Evolutionary conservation across 2,888 invertebrate genomes (phyloP).

Genomic region (Eremobia ochroleuca): DNA sequence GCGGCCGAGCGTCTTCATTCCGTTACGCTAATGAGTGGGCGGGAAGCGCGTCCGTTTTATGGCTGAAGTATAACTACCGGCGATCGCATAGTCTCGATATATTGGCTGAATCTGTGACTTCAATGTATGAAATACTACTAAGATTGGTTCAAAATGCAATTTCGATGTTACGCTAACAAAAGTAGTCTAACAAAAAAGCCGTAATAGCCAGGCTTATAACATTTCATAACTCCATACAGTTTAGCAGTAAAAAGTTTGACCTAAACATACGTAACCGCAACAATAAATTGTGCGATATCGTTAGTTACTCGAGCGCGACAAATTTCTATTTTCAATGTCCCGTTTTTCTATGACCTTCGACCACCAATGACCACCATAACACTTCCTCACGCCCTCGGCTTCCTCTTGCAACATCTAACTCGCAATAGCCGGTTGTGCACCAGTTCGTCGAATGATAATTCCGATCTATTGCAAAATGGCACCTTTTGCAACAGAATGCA

Average conservation of each 20-base stretch:
- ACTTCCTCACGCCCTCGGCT: conserved; percentile 84
- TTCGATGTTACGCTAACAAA: conserved; percentile 22
- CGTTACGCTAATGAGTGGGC: conserved; percentile 65
- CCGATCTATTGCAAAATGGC: conserved; percentile 87
- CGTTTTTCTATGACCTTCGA: conserved; percentile 82
- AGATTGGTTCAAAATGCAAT: conserved; percentile 3
- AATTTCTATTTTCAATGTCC: conserved; percentile 80
- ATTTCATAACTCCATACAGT: conserved; percentile 50
- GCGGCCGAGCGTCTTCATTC: conserved; percentile 73
- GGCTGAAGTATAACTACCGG: conserved; percentile 1
- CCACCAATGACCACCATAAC: conserved; percentile 81
- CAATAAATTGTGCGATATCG: conserved; percentile 61
- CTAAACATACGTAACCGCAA: conserved; percentile 53
- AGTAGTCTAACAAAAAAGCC: conserved; percentile 9
- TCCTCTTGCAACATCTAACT: conserved; percentile 82
- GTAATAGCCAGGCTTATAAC: conserved; percentile 15
- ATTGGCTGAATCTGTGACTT: neutral
- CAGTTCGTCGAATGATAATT: conserved; percentile 90
- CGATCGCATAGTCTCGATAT: neutral
- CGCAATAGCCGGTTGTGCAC: conserved; percentile 87
- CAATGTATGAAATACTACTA: neutral
- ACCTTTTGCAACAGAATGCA: conserved; percentile 85
- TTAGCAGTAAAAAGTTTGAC: conserved; percentile 36
- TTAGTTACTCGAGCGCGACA: conserved; percentile 72
- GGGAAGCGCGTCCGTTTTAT: conserved; percentile 37